Conservation (phyloP, 2,888 invertebrate species). For the Empis stercorea region DNA sequence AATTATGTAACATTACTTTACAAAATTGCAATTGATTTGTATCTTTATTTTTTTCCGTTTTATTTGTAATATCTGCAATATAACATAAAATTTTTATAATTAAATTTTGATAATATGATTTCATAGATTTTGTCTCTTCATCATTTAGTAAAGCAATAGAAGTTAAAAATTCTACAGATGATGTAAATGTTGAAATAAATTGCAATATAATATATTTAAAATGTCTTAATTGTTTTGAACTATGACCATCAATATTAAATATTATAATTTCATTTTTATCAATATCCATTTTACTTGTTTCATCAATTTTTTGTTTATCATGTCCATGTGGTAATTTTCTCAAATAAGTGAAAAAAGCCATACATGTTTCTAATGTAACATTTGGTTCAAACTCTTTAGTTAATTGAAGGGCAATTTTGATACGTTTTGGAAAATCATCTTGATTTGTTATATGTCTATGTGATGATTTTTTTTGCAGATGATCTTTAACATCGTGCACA, state of each 20-base stretch:
- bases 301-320: conserved; percentile 36
- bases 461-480: too few species aligned
- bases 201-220: conserved; percentile 70
- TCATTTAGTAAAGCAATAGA: conserved; percentile 44
- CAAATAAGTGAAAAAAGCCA: conserved; percentile 52
- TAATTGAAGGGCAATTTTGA: conserved; percentile 56
- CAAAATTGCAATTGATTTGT: conserved; percentile 57
- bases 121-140: conserved; percentile 40
- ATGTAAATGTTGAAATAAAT: conserved; percentile 56
- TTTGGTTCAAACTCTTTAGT: conserved; percentile 52
- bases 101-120: conserved; percentile 50
- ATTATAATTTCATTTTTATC: conserved; percentile 28
- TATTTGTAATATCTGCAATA: conserved; percentile 51
- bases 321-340: conserved; percentile 51
- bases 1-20: conserved; percentile 66
- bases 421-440: conserved; percentile 41
- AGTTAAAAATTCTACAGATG: conserved; percentile 54
- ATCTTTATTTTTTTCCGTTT: conserved; percentile 46
- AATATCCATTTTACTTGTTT: conserved; percentile 32
- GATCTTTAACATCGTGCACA: conserved; percentile 30
- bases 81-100: conserved; percentile 55
- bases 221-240: conserved; percentile 65
- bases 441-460: conserved; percentile 18
- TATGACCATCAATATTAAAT: conserved; percentile 50
- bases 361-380: conserved; percentile 48